These are phyloP conservation scores for Brachymystax lenok DNA, from an alignment of 2,797 vertebrate species.

Conservation along the genomic window DNA sequence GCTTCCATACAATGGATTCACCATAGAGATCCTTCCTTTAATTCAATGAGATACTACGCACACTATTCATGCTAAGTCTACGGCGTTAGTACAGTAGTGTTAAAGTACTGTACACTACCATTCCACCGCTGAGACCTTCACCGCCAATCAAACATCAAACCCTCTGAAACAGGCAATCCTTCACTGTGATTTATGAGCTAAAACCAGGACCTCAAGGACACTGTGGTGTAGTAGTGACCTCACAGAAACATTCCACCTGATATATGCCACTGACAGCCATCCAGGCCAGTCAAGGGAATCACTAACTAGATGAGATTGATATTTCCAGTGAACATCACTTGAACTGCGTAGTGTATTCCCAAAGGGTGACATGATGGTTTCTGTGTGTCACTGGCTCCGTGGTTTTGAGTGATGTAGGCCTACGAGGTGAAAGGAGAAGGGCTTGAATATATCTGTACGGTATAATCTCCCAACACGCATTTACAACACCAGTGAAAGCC, in stretches of 20 bases:
- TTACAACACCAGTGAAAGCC: neutral
- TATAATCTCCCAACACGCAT: neutral
- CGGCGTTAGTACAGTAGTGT: neutral
- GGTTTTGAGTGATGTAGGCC: neutral
- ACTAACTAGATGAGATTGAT: constrained; percentile 26
- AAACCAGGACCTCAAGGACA: constrained; percentile 51
- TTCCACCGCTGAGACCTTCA: constrained; percentile 62
- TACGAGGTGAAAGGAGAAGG: neutral
- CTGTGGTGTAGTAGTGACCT: constrained; percentile 44
- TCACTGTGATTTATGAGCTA: constrained; percentile 57
- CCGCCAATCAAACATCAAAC: constrained; percentile 25
- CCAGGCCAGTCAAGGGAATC: constrained; percentile 37
- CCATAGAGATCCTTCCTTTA: no score
- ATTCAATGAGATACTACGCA: no score
- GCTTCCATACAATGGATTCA: neutral
- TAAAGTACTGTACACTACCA: constrained; percentile 18
- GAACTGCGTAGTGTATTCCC: constrained; percentile 8
- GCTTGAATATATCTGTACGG: neutral
- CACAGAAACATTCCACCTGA: constrained; percentile 35
- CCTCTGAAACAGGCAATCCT: constrained; percentile 52
- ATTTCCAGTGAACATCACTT: constrained; percentile 23
- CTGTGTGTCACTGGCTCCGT: neutral
- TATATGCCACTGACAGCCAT: constrained; percentile 20
- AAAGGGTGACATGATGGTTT: constrained; percentile 9
- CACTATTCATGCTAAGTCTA: neutral